A percentile compares a stretch with the other conserved stretches of the same genome.
Evolutionary conservation across 2,113 vertebrate genomes (phyloP).

Genomic region (Sphaerodactylus townsendi): DNA sequence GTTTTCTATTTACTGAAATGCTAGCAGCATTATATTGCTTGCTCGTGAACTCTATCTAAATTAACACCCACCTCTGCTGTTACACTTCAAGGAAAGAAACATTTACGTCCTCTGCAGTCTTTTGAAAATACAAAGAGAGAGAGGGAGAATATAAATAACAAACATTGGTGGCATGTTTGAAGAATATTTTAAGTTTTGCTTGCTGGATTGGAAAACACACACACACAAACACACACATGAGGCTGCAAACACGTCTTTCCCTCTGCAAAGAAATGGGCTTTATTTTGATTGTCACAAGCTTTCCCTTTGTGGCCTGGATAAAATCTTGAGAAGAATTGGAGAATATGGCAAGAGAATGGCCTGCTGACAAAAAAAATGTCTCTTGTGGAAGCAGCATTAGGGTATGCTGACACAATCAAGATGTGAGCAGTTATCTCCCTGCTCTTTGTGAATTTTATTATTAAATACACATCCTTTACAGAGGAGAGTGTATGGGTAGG

Average conservation of each 20-base stretch:
- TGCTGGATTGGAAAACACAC: not conserved
- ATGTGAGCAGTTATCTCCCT: not conserved
- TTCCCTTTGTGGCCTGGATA: not conserved
- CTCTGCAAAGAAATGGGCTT: not conserved
- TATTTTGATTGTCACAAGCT: not conserved
- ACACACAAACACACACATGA: not conserved
- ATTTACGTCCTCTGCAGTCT: slow-evolving; percentile 35
- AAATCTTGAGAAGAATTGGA: not conserved
- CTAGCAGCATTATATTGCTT: slow-evolving; percentile 42
- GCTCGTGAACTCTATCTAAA: slow-evolving; percentile 40
- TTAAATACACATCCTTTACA: not conserved
- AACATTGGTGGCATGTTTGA: slow-evolving; percentile 24
- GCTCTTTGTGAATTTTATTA: not conserved
- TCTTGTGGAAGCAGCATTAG: not conserved
- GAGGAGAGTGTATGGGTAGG: not conserved
- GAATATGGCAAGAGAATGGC: not conserved
- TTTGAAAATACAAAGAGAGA: slow-evolving; percentile 34
- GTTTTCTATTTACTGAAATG: slow-evolving; percentile 55
- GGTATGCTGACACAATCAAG: not conserved
- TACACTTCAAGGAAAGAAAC: slow-evolving; percentile 48
- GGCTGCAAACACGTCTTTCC: not conserved
- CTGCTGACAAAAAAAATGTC: not conserved
- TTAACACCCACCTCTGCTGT: slow-evolving; percentile 54
- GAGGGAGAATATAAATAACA: slow-evolving; percentile 31
- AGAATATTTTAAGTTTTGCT: slow-evolving; percentile 35